Conservation (phyloP, 2,113 vertebrate species). For the human (Homo sapiens) region DNA sequence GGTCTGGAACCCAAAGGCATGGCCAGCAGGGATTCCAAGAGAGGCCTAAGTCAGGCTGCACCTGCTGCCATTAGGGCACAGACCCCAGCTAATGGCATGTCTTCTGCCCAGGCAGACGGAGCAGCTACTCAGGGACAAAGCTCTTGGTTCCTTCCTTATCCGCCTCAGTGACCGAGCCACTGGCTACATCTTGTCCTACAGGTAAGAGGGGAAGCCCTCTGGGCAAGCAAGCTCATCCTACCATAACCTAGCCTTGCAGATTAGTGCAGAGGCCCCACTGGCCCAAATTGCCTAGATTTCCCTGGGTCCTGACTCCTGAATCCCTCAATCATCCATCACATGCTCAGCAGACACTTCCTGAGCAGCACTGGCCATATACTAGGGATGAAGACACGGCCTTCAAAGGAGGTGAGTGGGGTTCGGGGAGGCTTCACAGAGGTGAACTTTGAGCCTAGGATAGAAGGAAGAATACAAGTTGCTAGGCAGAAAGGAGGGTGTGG, state of each 20-base stretch:
- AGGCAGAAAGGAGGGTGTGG: background rate
- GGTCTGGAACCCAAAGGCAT: background rate
- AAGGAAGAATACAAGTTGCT: background rate
- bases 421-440: background rate
- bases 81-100: background rate
- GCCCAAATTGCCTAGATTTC: background rate
- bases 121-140: constrained; percentile 85
- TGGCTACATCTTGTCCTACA: constrained; percentile 92
- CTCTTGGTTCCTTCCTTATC: constrained; percentile 89
- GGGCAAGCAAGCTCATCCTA: background rate
- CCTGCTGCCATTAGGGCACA: background rate
- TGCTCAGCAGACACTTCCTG: background rate
- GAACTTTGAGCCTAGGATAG: background rate
- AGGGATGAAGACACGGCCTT: background rate
- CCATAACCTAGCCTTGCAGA: background rate
- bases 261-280: background rate
- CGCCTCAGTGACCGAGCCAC: constrained; percentile 89
- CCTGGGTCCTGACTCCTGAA: background rate
- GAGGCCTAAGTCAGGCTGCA: background rate
- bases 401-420: background rate
- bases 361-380: fast-evolving
- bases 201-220: constrained; percentile 79
- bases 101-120: constrained; percentile 86
- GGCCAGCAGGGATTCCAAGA: background rate
- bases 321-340: background rate